phyloP scores from a whole-genome alignment of 2,113 vertebrate species.

The Proteles cristata region DNA sequence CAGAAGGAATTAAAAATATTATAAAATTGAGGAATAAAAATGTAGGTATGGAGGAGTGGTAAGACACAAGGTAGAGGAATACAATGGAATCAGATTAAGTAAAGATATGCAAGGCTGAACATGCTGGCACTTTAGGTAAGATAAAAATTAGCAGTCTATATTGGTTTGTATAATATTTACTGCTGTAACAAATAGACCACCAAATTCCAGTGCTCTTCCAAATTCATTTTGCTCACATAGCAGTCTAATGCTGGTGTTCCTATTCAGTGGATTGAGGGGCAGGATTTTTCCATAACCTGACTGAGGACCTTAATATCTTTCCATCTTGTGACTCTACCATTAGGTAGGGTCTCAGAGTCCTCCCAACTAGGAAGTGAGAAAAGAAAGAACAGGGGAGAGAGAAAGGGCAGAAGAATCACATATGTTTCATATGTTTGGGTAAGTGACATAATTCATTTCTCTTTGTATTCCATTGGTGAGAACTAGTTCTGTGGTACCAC shows the following conservation, averaged over 20 bases:
- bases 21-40: background rate
- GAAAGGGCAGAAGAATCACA: background rate
- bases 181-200: background rate
- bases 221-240: background rate
- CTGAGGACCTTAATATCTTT: background rate
- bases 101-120: background rate
- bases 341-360: background rate
- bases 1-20: background rate
- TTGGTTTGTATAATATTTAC: background rate
- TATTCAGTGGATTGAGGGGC: background rate
- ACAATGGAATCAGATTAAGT: background rate
- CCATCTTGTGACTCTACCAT: background rate
- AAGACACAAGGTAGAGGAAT: background rate
- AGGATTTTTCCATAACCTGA: background rate
- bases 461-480: background rate
- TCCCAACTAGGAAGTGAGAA: background rate
- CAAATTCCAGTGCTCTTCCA: background rate
- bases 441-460: background rate
- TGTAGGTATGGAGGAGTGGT: background rate
- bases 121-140: background rate
- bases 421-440: background rate
- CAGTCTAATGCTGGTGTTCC: background rate
- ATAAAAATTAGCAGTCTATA: background rate
- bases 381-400: background rate
- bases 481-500: background rate